Evolutionary conservation across 2,797 vertebrate species (phyloP).

Genomic region (Cirrhinus molitorella): DNA sequence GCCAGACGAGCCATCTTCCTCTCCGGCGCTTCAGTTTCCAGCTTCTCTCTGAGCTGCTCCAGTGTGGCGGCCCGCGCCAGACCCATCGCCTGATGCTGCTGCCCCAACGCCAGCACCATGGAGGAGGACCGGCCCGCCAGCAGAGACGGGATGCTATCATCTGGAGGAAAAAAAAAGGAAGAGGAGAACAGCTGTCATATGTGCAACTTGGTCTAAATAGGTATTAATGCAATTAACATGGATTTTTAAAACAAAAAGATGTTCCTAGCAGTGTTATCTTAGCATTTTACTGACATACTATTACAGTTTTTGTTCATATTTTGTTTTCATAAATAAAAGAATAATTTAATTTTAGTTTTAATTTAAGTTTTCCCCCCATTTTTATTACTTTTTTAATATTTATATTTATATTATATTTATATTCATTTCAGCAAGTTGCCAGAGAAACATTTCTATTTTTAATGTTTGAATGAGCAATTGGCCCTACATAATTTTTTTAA

Average conservation of each 20-base stretch:
- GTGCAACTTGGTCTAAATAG: not conserved
- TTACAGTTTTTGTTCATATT: not conserved
- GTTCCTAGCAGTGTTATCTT: not conserved
- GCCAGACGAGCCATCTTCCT: conserved; percentile 87
- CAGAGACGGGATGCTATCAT: conserved; percentile 40
- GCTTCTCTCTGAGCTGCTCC: conserved; percentile 92
- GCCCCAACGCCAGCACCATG: conserved; percentile 77
- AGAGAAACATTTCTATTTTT: not conserved
- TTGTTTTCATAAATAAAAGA: no score
- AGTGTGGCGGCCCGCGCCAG: conserved; percentile 83
- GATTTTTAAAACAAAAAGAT: not conserved
- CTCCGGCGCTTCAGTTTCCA: conserved; percentile 91
- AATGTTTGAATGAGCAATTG: no score
- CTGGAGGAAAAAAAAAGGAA: conserved; percentile 38
- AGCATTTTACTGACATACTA: not conserved
- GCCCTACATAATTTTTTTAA: no score
- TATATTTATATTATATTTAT: not conserved
- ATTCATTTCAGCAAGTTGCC: not conserved
- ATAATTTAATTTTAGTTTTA: not conserved
- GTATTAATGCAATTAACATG: not conserved
- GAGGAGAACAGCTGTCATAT: not conserved
- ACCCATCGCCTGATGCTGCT: conserved; percentile 83
- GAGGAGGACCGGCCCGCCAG: conserved; percentile 79
- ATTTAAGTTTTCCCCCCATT: not conserved
- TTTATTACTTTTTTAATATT: not conserved